Conservation (phyloP, 2,113 vertebrate species). For the Budorcas taxicolor region DNA sequence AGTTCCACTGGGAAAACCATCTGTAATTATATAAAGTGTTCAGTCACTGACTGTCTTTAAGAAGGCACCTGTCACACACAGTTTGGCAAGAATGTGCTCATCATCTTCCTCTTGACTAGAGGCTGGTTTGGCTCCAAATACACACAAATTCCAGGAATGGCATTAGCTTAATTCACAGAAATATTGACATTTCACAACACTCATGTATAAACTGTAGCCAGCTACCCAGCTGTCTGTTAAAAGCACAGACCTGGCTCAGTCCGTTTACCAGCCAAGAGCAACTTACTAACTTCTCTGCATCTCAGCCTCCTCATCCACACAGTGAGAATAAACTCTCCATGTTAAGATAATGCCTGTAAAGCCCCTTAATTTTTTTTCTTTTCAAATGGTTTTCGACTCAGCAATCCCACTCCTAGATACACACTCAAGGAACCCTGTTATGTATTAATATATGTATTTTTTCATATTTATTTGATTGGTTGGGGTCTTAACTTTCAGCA, state of each 20-base stretch:
- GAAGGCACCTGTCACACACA: fast-evolving
- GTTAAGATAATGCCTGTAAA: neutral
- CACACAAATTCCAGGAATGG: neutral
- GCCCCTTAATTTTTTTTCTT: neutral
- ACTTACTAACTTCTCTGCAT: neutral
- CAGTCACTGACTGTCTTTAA: neutral
- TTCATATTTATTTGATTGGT: neutral
- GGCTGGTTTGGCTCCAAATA: neutral
- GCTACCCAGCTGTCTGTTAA: neutral
- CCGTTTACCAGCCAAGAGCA: neutral
- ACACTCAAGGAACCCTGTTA: neutral
- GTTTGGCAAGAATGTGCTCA: neutral
- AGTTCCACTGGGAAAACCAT: neutral
- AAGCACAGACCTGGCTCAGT: neutral
- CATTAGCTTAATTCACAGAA: neutral
- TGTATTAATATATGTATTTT: neutral
- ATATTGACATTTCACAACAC: neutral
- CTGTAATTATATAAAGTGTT: neutral
- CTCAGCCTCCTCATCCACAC: neutral
- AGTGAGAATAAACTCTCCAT: neutral
- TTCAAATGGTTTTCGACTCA: neutral
- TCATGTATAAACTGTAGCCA: neutral
- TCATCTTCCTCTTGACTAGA: neutral
- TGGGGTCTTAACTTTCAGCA: neutral
- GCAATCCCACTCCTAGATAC: neutral